Percentiles rank a stretch among this genome's conserved stretches.
phyloP scores from a whole-genome alignment of 2,888 invertebrate species.

The Silvanus unidentatus region DNA sequence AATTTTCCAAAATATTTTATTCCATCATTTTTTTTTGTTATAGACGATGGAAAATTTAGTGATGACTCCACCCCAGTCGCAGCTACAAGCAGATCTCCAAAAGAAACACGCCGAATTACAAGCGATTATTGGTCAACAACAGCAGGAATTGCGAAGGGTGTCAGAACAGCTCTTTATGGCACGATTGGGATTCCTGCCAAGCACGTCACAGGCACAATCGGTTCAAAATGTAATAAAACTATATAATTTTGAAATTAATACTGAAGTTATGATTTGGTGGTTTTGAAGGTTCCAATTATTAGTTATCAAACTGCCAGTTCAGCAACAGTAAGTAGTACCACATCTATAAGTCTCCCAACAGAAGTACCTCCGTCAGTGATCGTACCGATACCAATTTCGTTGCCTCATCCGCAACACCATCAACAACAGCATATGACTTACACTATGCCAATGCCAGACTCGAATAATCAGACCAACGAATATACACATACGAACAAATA shows the following conservation, averaged over 20 bases:
- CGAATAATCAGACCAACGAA: constrained; percentile 29
- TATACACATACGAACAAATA: no score
- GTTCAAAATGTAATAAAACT: constrained; percentile 15
- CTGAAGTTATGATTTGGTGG: no score
- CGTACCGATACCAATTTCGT: constrained; percentile 29
- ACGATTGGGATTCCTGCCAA: constrained; percentile 61
- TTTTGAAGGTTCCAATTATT: constrained; percentile 28
- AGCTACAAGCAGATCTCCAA: constrained; percentile 67
- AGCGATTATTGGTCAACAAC: constrained; percentile 76
- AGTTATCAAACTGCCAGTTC: constrained; percentile 33
- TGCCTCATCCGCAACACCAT: constrained; percentile 20
- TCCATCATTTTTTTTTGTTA: constrained; percentile 3
- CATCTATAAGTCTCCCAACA: constrained; percentile 25
- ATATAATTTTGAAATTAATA: neutral
- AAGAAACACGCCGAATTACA: constrained; percentile 82
- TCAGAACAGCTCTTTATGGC: constrained; percentile 83
- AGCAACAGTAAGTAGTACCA: constrained; percentile 42
- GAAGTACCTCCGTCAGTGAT: constrained; percentile 27
- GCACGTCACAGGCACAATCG: constrained; percentile 25
- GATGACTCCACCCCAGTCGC: constrained; percentile 54
- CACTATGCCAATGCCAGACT: constrained; percentile 28
- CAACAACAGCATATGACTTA: constrained; percentile 28
- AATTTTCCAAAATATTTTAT: neutral
- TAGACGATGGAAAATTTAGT: constrained; percentile 45
- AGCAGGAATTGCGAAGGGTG: constrained; percentile 76